Percentiles rank a stretch among this genome's conserved stretches.
Conservation (phyloP, 2,888 invertebrate genomes). For the Choristoneura rosaceana region DNA sequence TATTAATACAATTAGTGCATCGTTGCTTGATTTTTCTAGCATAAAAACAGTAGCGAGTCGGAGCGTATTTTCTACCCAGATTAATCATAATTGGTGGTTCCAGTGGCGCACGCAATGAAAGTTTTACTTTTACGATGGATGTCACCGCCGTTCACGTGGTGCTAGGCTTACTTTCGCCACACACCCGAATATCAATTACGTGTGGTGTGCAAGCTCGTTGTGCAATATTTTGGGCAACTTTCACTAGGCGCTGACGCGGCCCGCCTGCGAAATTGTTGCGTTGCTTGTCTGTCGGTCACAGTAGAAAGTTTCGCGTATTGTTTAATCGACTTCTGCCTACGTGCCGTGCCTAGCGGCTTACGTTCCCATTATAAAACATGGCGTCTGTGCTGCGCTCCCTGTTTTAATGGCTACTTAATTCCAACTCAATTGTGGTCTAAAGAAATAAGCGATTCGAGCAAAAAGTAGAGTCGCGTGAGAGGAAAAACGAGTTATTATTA, state of each 20-base stretch:
- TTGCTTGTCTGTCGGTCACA: slow-evolving; percentile 69
- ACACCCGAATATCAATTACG: slow-evolving; percentile 81
- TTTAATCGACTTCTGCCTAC: slow-evolving; percentile 43
- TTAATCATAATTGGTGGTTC: slow-evolving; percentile 22
- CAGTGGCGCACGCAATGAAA: slow-evolving; percentile 35
- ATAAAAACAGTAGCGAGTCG: slow-evolving; percentile 20
- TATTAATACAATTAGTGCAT: slow-evolving; percentile 27
- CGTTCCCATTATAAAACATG: slow-evolving; percentile 38
- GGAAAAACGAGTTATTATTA: slow-evolving; percentile 85
- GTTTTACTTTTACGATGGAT: slow-evolving; percentile 39
- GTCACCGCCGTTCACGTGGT: slow-evolving; percentile 39
- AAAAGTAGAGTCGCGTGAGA: slow-evolving; percentile 80
- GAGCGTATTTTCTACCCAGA: slow-evolving; percentile 27
- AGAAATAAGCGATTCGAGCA: slow-evolving; percentile 63
- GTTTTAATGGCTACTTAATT: slow-evolving; percentile 40
- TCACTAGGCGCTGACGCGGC: slow-evolving; percentile 80
- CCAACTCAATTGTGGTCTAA: slow-evolving; percentile 48
- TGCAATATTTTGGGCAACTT: slow-evolving; percentile 84
- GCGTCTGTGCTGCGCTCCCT: slow-evolving; percentile 36
- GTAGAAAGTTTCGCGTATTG: slow-evolving; percentile 70
- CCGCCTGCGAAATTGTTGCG: slow-evolving; percentile 81
- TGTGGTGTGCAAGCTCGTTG: slow-evolving; percentile 71
- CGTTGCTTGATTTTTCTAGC: slow-evolving; percentile 14
- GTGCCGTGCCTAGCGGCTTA: slow-evolving; percentile 29
- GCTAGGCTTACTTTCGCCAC: slow-evolving; percentile 78